Evolutionary conservation across 2,888 invertebrate genomes (phyloP).

Genomic region (Tyria jacobaeae): DNA sequence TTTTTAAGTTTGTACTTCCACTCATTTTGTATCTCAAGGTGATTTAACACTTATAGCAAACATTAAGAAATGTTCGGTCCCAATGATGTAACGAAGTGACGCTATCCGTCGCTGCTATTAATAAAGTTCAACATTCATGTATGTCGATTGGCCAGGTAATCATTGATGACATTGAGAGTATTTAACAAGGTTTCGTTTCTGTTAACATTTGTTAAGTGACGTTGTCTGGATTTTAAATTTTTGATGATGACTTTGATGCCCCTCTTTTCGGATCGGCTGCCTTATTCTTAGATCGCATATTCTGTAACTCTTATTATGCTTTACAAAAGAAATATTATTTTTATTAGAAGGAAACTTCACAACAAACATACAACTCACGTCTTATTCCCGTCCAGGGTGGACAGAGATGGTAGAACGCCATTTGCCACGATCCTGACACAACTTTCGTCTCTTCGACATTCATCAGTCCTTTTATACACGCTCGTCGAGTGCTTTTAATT

Average conservation of each 20-base stretch:
- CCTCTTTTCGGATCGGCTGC: neutral
- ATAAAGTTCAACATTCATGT: slow-evolving; percentile 60
- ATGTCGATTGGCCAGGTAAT: slow-evolving; percentile 50
- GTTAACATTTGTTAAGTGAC: slow-evolving; percentile 1
- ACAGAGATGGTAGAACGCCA: no score
- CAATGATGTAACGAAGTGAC: slow-evolving; percentile 76
- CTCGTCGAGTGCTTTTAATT: no score
- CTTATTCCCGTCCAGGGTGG: no score
- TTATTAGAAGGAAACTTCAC: neutral
- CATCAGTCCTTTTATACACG: no score
- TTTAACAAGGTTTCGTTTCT: slow-evolving; percentile 27
- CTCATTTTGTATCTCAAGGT: slow-evolving; percentile 47
- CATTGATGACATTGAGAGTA: slow-evolving; percentile 60
- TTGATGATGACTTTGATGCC: neutral
- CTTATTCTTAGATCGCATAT: neutral
- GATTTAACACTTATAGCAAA: slow-evolving; percentile 59
- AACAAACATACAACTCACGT: no score
- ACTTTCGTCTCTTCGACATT: no score
- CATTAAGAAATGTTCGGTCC: slow-evolving; percentile 69
- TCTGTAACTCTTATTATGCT: no score
- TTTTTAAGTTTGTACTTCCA: slow-evolving; percentile 41
- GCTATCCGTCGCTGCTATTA: slow-evolving; percentile 68
- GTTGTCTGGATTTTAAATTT: neutral
- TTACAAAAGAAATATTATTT: neutral
- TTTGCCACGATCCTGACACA: no score